Evolutionary conservation across 2,113 vertebrate genomes (phyloP), one percentile per base, ranked within the genome.

Genomic region (Ochotona princeps): DNA sequence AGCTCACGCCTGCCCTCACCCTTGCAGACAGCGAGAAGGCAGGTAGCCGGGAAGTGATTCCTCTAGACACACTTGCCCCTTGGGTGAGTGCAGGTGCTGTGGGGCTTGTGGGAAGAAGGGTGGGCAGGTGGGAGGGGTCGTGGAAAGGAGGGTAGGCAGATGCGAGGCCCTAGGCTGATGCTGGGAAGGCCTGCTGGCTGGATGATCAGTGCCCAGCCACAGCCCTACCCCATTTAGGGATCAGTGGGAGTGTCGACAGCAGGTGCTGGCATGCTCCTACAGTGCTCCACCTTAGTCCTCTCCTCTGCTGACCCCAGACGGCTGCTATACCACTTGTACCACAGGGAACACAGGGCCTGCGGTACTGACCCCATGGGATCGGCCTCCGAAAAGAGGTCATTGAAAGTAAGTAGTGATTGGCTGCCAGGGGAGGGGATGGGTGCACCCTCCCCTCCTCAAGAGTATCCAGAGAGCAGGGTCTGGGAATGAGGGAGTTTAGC

Each of bases 291-390:
- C n/a, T 74, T 12, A 9, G 3, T 8, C n/a, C 6, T 8, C 28
- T 11, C 54, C 38, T 38, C 13, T 18, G 3, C 28, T 12, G 32
- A 3, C 21, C 60, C 65, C 89, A 97, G 97, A 99, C 72, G 99
- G 6, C 38, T 44, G 99, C 25, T 99, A 99, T 91, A 98, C 99
- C 80, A 99, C 99, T 74, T 99, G 38, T 99, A 99, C 97, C 98
- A 99, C 97, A 98, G 99, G 94, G 99, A 99, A 83, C 98, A 98
- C 97, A 99, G 99, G 96, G 99, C 99, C 93, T 98, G 98, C 97
- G 93, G 96, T 65, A 98, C 94, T 38, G 83, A 92, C 8, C 92
- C 87, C 18, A 96, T 97, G 1, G 99, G 98, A 9, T 99, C 99
- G 63, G 96, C 98, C 87, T 98, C 98, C 0, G 99, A 99, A 96